Conservation (phyloP, 1,140 invertebrate genomes). For the Calliopsis andreniformis region DNA sequence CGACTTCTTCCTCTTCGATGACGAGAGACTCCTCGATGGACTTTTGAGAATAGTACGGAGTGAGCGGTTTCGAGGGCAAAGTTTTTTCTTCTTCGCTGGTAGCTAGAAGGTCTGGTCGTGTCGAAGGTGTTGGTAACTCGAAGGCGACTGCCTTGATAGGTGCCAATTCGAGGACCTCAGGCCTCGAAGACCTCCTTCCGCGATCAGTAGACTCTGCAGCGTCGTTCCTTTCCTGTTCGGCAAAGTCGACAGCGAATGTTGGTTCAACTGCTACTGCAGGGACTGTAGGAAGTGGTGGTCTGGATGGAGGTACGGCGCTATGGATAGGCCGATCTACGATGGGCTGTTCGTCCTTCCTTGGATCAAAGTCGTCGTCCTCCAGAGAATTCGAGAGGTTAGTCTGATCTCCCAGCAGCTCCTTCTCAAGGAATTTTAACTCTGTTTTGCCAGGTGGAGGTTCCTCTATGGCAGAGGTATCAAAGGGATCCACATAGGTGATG, state of each 20-base stretch:
- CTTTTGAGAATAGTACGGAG: slow-evolving; percentile 87
- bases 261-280: slow-evolving; percentile 24
- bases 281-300: slow-evolving; percentile 34
- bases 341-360: slow-evolving; percentile 81
- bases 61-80: slow-evolving; percentile 86
- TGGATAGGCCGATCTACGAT: background rate
- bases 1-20: slow-evolving; percentile 75
- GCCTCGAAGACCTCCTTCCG: slow-evolving; percentile 82
- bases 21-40: slow-evolving; percentile 76
- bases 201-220: slow-evolving; percentile 20
- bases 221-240: slow-evolving; percentile 79
- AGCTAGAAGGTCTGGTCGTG: slow-evolving; percentile 83
- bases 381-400: slow-evolving; percentile 16
- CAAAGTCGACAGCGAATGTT: slow-evolving; percentile 55
- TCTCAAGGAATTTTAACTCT: slow-evolving; percentile 90
- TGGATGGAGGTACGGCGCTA: slow-evolving; percentile 39
- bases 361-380: slow-evolving; percentile 86
- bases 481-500: slow-evolving; percentile 89
- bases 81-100: slow-evolving; percentile 83
- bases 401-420: slow-evolving; percentile 86
- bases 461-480: slow-evolving; percentile 90
- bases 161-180: slow-evolving; percentile 82
- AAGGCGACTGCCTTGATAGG: slow-evolving; percentile 87
- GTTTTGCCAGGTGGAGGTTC: slow-evolving; percentile 87
- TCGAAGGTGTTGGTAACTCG: slow-evolving; percentile 82